Evolutionary conservation across 92 coral and sea anemone genomes (phyloP), one percentile per base, ranked within the genome.

Genomic region (Siderastrea siderea): DNA sequence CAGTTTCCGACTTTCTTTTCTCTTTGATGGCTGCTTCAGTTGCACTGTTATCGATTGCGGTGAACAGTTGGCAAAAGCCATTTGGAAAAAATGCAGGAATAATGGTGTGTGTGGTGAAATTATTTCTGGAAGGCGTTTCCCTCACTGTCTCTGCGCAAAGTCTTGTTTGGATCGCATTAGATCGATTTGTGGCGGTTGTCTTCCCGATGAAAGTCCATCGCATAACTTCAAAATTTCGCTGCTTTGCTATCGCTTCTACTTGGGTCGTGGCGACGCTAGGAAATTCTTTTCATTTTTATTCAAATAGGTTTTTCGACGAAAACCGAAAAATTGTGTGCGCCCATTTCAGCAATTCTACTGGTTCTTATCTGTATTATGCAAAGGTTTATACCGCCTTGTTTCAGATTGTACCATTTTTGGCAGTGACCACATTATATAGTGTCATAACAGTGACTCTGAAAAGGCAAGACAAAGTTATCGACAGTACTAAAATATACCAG

Each of bases 141-240:
- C 7, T 43, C 48, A 43, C 71, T 5, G 71, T 67, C 8, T 74
- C 78, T 48, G 10, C 47, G 44, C 78, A 50, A 26, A 74, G 78
- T 19, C 59, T 74, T n/a, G 59, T 74, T 8, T 74, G 58, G 59
- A 74, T 74, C 16, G 78, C 78, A 8, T 74, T 74, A 4, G 78
- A 74, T n/a, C 45, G 78, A 9, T 74, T 74, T 54, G 78, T 74
- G 17, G 78, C 78, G 10, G 78, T 74, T 5, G 78, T 74, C n/a
- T 11, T 74, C 54, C 78, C 78, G 11, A 47, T 74, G 78, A 74
- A 67, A 7, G 71, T 54, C 44, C 62, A 50, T 74, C 44, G 19
- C 58, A 74, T 74, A 12, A 16, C 59, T 3, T 15, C 78, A 74
- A 74, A 59, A 74, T 74, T 54, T 50, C 78, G 59, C 54, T 5